Percentiles rank a stretch among this genome's conserved stretches.
Conservation (phyloP, 2,888 invertebrate species). For the Unio pictorum region DNA sequence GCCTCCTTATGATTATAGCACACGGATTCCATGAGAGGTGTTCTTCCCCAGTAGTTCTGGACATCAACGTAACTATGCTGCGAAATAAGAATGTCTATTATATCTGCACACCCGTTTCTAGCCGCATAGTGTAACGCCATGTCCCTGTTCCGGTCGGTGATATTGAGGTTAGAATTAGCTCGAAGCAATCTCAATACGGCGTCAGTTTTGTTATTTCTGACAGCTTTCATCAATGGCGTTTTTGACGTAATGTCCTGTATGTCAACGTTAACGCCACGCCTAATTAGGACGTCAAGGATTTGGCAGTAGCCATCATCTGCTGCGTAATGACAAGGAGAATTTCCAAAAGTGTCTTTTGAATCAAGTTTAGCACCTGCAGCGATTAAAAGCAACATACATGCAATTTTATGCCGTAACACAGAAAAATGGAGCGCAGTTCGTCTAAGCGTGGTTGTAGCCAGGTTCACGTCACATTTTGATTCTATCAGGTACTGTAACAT, state of each 20-base stretch:
- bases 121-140: conserved; percentile 70
- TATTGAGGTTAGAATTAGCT: conserved; percentile 66
- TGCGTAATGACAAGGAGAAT: conserved; percentile 70
- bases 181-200: conserved; percentile 65
- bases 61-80: conserved; percentile 68
- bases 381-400: conserved; percentile 68
- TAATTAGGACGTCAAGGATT: conserved; percentile 66
- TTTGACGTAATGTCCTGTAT: conserved; percentile 70
- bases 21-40: conserved; percentile 70
- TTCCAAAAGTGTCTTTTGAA: conserved; percentile 70
- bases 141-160: conserved; percentile 69
- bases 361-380: conserved; percentile 69
- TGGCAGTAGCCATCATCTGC: conserved; percentile 70
- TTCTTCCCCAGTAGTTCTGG: conserved; percentile 71
- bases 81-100: conserved; percentile 65
- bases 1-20: conserved; percentile 70
- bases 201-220: conserved; percentile 69
- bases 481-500: conserved; percentile 68
- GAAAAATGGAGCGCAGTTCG: conserved; percentile 70
- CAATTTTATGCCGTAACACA: conserved; percentile 70
- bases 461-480: conserved; percentile 69
- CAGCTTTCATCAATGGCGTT: conserved; percentile 71
- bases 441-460: conserved; percentile 66
- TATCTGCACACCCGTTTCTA: conserved; percentile 68
- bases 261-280: conserved; percentile 67